Evolutionary conservation across 2,797 vertebrate species (phyloP), one percentile per base, ranked within the genome.

Genomic region (Danio tinwini): DNA sequence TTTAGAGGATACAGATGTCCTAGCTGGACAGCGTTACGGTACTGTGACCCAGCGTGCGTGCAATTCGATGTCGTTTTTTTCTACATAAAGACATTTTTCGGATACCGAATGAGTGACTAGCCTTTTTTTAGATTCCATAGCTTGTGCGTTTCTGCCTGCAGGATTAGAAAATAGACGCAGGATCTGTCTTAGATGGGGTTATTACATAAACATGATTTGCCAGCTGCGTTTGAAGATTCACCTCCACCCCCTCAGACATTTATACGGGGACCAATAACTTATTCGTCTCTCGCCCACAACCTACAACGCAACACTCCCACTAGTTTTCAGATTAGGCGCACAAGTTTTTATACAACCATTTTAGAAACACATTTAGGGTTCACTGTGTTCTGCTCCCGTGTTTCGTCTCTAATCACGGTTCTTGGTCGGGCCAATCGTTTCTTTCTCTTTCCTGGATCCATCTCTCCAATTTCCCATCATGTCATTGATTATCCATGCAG

Each of bases 1-100:
- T 82, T 74, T 68, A 86, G 63, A 37, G 68, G 70, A 78, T 52
- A 76, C 81, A 78, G 82, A 86, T 87, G 90, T 74, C 89, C 89
- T 92, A 91, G 89, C 83, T 81, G 85, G 87, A 86, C 65, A 56
- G 67, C 85, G 80, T 91, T 83, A 89, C 75, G 82, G 76, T 84
- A 89, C 85, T 64, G 75, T 76, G 74, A 86, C 71, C 73, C 65
- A 44, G 52, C 56, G 55, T 81, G 47, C 45, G 65, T 76, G 56
- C 62, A 65, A 44, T 61, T 56, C n/a, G 12, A 67, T 65, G 68
- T 63, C 77, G 52, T 37, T 47, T 78, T 78, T 47, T 62, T 78
- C 58, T 78, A 52, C 73, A 69, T 50, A 56, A 59, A n/a, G 19
- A 76, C 53, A 50, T 63, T 77, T n/a, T 73, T 65, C 58, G 10